These are phyloP conservation scores for Hydropotes inermis DNA, from an alignment of 2,113 vertebrate species.

Conservation along the genomic window DNA sequence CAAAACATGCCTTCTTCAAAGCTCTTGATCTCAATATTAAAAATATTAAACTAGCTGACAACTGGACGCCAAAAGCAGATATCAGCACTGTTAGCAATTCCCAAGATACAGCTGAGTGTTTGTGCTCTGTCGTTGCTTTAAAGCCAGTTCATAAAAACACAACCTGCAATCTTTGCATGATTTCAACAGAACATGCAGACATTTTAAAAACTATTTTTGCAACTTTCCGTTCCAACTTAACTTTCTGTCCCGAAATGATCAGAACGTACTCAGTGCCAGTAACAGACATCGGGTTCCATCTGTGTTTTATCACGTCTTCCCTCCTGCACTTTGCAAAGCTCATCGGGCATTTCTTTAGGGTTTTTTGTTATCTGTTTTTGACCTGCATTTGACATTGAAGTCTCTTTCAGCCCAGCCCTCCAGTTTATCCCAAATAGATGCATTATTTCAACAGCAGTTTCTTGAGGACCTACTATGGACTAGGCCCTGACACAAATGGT, in stretches of 20 bases:
- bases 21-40: background rate
- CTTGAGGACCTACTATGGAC: background rate
- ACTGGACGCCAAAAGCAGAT: background rate
- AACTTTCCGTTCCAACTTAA: conserved; percentile 30
- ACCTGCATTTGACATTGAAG: conserved; percentile 30
- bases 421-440: background rate
- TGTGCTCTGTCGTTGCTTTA: background rate
- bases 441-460: background rate
- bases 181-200: conserved; percentile 5
- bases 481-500: background rate
- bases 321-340: conserved; percentile 6
- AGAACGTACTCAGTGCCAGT: background rate
- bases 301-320: background rate
- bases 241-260: conserved; percentile 15
- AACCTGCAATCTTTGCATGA: background rate
- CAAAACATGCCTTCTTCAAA: background rate
- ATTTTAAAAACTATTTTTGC: background rate
- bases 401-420: background rate
- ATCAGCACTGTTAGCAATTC: background rate
- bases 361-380: background rate
- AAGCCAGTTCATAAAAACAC: background rate
- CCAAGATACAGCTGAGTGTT: background rate
- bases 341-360: background rate
- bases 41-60: background rate
- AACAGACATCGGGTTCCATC: background rate